These are phyloP conservation scores for Nylanderia fulva DNA, from an alignment of 1,140 invertebrate species.

Conservation along the genomic window DNA sequence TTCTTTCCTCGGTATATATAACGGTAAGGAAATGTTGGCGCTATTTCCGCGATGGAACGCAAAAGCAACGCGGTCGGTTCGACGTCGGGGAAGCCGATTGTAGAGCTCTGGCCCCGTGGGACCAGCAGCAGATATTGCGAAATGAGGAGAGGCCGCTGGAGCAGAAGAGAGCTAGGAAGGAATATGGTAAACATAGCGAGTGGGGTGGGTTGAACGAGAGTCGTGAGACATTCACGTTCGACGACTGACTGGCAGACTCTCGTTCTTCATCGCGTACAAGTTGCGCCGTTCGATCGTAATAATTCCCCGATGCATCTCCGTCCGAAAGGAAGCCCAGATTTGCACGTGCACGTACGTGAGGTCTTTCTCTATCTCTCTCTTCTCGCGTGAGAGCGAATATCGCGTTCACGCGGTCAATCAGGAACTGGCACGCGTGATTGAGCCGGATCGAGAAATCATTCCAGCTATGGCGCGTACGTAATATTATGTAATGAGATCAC, in stretches of 20 bases:
- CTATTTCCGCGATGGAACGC: constrained; percentile 45
- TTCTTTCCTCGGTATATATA: neutral
- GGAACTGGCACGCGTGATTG: constrained; percentile 10
- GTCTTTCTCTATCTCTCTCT: neutral
- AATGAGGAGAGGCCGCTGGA: constrained; percentile 9
- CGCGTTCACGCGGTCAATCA: constrained; percentile 12
- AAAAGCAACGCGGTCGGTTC: neutral
- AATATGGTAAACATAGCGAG: constrained; percentile 19
- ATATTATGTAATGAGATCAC: constrained; percentile 19
- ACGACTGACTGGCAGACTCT: constrained; percentile 65
- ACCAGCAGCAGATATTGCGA: constrained; percentile 65
- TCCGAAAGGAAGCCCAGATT: constrained; percentile 13
- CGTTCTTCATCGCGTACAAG: constrained; percentile 69
- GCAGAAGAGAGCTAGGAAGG: constrained; percentile 38
- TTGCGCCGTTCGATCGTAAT: constrained; percentile 66
- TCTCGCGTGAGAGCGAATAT: constrained; percentile 36
- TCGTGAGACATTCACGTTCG: constrained; percentile 77
- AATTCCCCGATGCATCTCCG: constrained; percentile 16
- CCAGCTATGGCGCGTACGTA: neutral
- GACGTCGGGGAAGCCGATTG: neutral
- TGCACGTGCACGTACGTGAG: neutral
- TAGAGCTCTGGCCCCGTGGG: constrained; percentile 58
- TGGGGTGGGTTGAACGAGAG: constrained; percentile 32
- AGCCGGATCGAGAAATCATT: neutral
- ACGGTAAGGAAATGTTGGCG: constrained; percentile 15